These are phyloP conservation scores for Hylaeus volcanicus DNA, from an alignment of 1,140 invertebrate species.

Conservation along the genomic window DNA sequence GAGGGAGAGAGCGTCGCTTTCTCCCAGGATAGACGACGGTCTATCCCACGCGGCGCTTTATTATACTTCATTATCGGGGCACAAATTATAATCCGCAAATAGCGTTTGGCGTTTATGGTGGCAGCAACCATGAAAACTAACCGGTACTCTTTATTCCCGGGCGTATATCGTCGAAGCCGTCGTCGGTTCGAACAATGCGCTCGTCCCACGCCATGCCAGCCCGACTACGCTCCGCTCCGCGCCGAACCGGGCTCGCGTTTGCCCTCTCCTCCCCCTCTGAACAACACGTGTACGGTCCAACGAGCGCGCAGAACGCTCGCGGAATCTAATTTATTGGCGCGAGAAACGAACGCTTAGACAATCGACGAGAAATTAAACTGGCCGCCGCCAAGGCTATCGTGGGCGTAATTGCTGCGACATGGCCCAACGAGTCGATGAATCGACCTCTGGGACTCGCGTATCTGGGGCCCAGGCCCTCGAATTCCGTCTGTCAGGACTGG, in stretches of 20 bases:
- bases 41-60: constrained; percentile 58
- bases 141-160: constrained; percentile 10
- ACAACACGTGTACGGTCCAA: constrained; percentile 40
- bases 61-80: constrained; percentile 60
- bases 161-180: constrained; percentile 21
- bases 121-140: constrained; percentile 20
- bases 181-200: constrained; percentile 40
- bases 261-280: background rate
- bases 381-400: constrained; percentile 26
- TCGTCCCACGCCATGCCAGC: constrained; percentile 43
- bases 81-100: constrained; percentile 61
- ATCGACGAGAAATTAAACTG: constrained; percentile 53
- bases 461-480: too few relatives aligned
- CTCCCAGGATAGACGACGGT: background rate
- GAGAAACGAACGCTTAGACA: constrained; percentile 41
- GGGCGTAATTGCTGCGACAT: constrained; percentile 58
- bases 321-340: constrained; percentile 58
- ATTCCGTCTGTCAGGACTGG: too few relatives aligned
- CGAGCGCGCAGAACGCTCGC: constrained; percentile 34
- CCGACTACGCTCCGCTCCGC: background rate
- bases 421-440: constrained; percentile 16
- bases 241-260: too few relatives aligned
- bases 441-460: background rate
- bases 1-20: constrained; percentile 35
- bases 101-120: constrained; percentile 58